Evolutionary conservation across 2,888 invertebrate species (phyloP).

Genomic region (Electrophaes corylata): DNA sequence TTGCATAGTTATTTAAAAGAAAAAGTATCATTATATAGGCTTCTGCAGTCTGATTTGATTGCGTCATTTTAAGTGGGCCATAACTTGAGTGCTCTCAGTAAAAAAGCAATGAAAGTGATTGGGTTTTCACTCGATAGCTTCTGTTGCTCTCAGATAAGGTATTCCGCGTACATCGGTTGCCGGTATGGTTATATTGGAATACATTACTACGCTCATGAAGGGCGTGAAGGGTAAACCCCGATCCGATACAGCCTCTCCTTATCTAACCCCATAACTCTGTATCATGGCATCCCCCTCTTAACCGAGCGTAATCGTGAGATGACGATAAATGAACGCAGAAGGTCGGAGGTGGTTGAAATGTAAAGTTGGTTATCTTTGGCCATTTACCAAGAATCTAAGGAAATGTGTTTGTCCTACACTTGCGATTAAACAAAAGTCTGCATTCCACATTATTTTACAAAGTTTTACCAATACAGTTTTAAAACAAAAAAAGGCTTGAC

Average conservation of each 20-base stretch:
- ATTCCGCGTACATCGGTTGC: conserved; percentile 17
- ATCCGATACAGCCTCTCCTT: conserved; percentile 21
- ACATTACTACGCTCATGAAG: conserved; percentile 22
- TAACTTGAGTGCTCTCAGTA: conserved; percentile 12
- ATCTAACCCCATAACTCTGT: conserved; percentile 22
- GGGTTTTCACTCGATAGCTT: conserved; percentile 19
- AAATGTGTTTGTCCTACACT: conserved; percentile 28
- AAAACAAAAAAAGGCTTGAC: no score
- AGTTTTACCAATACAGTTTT: no score
- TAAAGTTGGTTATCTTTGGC: conserved; percentile 50
- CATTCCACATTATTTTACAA: no score
- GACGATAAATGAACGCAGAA: conserved; percentile 48
- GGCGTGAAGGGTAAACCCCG: conserved; percentile 18
- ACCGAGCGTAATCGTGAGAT: conserved; percentile 38
- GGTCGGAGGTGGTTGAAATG: conserved; percentile 44
- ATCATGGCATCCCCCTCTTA: conserved; percentile 20
- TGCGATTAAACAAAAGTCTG: background rate
- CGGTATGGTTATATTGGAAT: conserved; percentile 25
- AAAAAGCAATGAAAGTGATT: conserved; percentile 23
- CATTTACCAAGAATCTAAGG: conserved; percentile 39
- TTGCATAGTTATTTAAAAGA: background rate
- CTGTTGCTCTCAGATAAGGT: conserved; percentile 15
- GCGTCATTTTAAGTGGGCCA: conserved; percentile 13
- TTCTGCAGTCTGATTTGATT: conserved; percentile 5
- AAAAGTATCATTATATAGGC: conserved; percentile 3